Conservation (phyloP, 2,797 vertebrate genomes). For the Synaphobranchus kaupii region DNA sequence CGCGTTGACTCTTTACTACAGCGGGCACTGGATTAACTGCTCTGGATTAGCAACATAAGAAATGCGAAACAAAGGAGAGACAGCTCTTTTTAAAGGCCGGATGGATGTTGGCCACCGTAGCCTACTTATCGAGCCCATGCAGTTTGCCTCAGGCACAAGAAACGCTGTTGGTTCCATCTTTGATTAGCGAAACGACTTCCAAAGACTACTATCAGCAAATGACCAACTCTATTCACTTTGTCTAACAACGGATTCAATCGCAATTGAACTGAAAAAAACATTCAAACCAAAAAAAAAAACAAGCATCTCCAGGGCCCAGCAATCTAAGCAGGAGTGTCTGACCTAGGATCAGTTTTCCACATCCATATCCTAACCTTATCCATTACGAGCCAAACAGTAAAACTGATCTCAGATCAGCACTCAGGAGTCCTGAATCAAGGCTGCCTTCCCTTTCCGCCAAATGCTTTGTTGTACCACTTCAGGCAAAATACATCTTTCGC, state of each 20-base stretch:
- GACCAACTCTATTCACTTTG: background rate
- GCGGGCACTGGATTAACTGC: background rate
- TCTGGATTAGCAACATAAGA: background rate
- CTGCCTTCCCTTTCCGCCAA: background rate
- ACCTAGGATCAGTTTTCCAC: too few relatives aligned
- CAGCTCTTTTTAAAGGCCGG: background rate
- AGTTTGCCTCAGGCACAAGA: background rate
- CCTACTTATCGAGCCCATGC: background rate
- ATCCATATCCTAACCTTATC: background rate
- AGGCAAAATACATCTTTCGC: background rate
- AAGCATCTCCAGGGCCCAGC: too few relatives aligned
- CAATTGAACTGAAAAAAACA: too few relatives aligned
- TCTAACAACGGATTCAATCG: background rate
- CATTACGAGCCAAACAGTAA: background rate
- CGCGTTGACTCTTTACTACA: too few relatives aligned
- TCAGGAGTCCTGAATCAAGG: background rate
- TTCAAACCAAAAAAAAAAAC: too few relatives aligned
- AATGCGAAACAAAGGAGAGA: background rate
- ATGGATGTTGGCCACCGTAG: background rate
- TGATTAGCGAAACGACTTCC: background rate
- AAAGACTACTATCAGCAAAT: background rate
- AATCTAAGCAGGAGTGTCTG: too few relatives aligned
- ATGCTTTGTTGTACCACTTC: background rate
- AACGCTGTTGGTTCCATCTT: background rate
- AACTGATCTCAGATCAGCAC: background rate